Evolutionary conservation across 2,797 vertebrate genomes (phyloP).

Genomic region (Rhincodon typus): DNA sequence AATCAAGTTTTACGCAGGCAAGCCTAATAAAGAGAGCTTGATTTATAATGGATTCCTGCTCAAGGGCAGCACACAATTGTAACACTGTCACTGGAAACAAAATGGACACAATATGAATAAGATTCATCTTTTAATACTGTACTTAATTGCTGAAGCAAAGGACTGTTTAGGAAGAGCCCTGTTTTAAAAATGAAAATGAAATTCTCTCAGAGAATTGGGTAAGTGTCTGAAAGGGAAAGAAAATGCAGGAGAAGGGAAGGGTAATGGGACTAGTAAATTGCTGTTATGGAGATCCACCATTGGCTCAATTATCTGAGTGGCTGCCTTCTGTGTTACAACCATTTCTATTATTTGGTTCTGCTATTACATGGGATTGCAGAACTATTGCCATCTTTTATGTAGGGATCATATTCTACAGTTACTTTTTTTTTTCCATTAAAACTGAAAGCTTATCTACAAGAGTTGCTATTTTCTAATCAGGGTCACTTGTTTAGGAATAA

Average conservation of each 20-base stretch:
- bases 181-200: background rate
- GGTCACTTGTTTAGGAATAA: background rate
- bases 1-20: background rate
- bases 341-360: background rate
- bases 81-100: background rate
- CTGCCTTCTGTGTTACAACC: background rate
- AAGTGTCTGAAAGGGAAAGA: background rate
- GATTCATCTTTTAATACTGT: background rate
- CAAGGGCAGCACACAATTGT: background rate
- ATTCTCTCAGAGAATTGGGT: background rate
- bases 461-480: background rate
- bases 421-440: background rate
- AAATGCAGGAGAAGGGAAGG: background rate
- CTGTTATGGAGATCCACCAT: background rate
- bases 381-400: background rate
- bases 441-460: background rate
- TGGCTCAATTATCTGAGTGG: background rate
- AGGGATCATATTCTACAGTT: background rate
- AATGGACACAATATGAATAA: slow-evolving; percentile 11
- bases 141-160: background rate
- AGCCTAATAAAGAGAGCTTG: background rate
- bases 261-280: background rate
- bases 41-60: background rate
- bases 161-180: background rate
- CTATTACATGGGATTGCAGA: background rate